These are phyloP conservation scores for Metellina segmentata DNA, from an alignment of 2,888 invertebrate species.

Conservation along the genomic window DNA sequence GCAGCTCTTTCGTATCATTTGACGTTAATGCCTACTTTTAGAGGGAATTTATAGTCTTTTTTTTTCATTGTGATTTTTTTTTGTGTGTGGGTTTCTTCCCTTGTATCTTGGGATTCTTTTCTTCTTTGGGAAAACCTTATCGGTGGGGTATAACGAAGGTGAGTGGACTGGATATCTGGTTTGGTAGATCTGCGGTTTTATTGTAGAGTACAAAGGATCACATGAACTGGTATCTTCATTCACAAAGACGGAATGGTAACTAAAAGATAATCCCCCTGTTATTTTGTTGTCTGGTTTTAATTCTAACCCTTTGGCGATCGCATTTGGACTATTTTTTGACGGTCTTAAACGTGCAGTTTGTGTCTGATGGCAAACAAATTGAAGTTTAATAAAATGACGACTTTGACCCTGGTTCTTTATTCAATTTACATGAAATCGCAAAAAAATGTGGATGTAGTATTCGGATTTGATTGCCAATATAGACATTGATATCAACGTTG, in stretches of 20 bases:
- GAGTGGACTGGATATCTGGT: not conserved
- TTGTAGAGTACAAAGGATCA: not conserved
- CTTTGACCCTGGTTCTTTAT: no score
- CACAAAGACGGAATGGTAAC: not conserved
- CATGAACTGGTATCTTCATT: not conserved
- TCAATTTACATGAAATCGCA: no score
- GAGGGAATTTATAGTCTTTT: constrained; percentile 36
- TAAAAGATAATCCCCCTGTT: not conserved
- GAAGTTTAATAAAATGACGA: no score
- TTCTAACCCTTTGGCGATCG: no score
- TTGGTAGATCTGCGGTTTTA: not conserved
- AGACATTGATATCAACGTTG: no score
- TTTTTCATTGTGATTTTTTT: constrained; percentile 28
- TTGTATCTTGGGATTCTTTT: not conserved
- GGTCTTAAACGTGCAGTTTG: no score
- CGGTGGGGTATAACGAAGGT: not conserved
- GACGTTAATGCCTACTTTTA: constrained; percentile 64
- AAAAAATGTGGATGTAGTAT: no score
- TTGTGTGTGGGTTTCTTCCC: constrained; percentile 7
- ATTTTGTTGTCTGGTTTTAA: no score
- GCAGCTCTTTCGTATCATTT: constrained; percentile 57
- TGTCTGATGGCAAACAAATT: no score
- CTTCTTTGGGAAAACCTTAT: not conserved
- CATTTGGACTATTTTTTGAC: no score
- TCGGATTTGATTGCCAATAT: no score